phyloP scores from a whole-genome alignment of 2,888 invertebrate species.

The Drosophila setosimentum region DNA sequence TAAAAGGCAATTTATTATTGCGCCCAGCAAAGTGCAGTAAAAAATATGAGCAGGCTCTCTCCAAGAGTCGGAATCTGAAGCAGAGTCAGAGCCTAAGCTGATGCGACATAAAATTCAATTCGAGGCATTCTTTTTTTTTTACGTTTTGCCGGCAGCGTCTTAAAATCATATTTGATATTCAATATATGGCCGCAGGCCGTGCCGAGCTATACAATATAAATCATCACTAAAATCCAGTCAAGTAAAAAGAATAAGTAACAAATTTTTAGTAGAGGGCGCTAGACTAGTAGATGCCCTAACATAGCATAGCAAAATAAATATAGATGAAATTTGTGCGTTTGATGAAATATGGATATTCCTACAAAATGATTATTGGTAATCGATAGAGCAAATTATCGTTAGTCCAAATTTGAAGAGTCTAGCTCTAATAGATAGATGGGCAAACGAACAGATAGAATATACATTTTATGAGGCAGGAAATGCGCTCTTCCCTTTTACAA shows the following conservation, averaged over 20 bases:
- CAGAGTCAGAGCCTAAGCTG: slow-evolving; percentile 30
- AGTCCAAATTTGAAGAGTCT: too few species aligned
- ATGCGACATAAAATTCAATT: slow-evolving; percentile 75
- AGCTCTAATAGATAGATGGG: neutral
- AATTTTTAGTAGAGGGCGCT: neutral
- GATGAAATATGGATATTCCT: neutral
- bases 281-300: neutral
- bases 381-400: too few species aligned
- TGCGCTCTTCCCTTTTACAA: neutral
- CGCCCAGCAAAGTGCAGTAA: slow-evolving; percentile 60
- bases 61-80: slow-evolving; percentile 13
- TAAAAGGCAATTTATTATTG: slow-evolving; percentile 67
- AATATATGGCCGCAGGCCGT: slow-evolving; percentile 48
- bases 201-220: slow-evolving; percentile 53
- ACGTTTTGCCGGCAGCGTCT: slow-evolving; percentile 21
- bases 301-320: neutral
- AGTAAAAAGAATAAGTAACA: neutral
- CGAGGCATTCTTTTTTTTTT: slow-evolving; percentile 49
- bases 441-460: neutral
- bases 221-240: slow-evolving; percentile 61
- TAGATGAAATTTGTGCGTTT: neutral
- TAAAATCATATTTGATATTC: slow-evolving; percentile 73
- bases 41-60: slow-evolving; percentile 19
- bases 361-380: neutral
- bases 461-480: neutral